Percentiles rank a stretch among this genome's conserved stretches.
phyloP scores from a whole-genome alignment of 2,888 invertebrate genomes.

The Apodemia hepburni region DNA sequence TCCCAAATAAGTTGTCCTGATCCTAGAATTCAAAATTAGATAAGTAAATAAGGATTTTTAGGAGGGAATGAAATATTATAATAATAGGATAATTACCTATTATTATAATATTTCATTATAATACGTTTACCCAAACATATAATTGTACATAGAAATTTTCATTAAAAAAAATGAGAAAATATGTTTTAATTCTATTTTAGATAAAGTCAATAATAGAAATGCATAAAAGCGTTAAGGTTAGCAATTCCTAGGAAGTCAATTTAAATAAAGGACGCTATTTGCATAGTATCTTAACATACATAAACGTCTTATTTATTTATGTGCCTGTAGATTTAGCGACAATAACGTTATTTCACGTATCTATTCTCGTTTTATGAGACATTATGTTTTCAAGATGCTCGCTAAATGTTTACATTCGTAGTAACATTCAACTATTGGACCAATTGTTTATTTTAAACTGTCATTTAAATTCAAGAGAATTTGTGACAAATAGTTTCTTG shows the following conservation, averaged over 20 bases:
- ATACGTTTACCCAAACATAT: too few species aligned
- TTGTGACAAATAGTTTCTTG: constrained; percentile 5
- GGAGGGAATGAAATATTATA: too few species aligned
- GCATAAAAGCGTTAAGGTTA: too few species aligned
- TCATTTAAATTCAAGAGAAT: constrained; percentile 4
- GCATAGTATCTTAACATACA: neutral
- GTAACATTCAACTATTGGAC: constrained; percentile 6
- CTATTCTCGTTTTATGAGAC: constrained; percentile 17
- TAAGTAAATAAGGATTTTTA: too few species aligned
- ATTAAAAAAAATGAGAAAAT: too few species aligned
- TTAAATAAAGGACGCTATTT: neutral
- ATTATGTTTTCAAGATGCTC: constrained; percentile 17
- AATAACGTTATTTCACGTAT: constrained; percentile 14
- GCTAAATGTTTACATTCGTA: constrained; percentile 10
- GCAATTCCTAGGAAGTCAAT: neutral
- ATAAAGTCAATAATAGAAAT: too few species aligned
- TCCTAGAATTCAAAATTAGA: too few species aligned
- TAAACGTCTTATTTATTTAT: constrained; percentile 14
- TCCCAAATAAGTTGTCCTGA: too few species aligned
- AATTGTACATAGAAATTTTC: too few species aligned
- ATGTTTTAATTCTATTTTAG: too few species aligned
- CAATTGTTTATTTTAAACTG: constrained; percentile 14
- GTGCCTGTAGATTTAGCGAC: constrained; percentile 9
- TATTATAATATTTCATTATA: too few species aligned
- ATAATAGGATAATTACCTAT: too few species aligned